Conservation (phyloP, 2,797 vertebrate genomes). For the Eidolon dupreanum region DNA sequence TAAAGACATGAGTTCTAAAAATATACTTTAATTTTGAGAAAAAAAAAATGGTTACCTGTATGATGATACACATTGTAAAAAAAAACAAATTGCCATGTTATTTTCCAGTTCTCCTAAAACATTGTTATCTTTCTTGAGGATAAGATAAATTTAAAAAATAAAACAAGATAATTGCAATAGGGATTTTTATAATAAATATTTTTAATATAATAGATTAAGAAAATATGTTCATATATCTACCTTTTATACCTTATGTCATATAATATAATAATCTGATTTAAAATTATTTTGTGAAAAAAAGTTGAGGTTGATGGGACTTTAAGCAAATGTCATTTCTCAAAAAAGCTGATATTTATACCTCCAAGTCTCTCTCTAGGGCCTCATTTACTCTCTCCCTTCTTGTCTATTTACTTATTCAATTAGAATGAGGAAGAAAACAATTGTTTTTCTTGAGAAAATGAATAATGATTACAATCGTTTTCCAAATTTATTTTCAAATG, state of each 20-base stretch:
- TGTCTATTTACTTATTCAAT: neutral
- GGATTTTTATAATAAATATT: neutral
- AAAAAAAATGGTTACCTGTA: neutral
- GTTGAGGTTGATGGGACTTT: neutral
- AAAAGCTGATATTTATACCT: neutral
- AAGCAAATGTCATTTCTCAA: neutral
- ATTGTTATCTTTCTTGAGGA: neutral
- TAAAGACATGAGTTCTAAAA: neutral
- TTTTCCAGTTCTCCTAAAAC: neutral
- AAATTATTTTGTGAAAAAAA: neutral
- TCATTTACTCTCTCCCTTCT: neutral
- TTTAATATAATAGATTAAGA: neutral
- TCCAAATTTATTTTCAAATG: neutral
- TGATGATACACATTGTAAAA: neutral
- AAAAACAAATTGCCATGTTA: neutral
- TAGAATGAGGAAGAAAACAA: neutral
- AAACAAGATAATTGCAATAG: neutral
- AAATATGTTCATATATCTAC: neutral
- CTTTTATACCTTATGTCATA: neutral
- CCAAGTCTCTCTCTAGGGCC: neutral
- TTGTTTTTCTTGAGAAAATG: neutral
- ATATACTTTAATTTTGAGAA: neutral
- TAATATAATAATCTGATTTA: neutral
- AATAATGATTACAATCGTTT: neutral
- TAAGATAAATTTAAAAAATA: neutral